These are phyloP conservation scores for Sebastes alutus DNA, from an alignment of 2,797 vertebrate genomes.

Conservation along the genomic window DNA sequence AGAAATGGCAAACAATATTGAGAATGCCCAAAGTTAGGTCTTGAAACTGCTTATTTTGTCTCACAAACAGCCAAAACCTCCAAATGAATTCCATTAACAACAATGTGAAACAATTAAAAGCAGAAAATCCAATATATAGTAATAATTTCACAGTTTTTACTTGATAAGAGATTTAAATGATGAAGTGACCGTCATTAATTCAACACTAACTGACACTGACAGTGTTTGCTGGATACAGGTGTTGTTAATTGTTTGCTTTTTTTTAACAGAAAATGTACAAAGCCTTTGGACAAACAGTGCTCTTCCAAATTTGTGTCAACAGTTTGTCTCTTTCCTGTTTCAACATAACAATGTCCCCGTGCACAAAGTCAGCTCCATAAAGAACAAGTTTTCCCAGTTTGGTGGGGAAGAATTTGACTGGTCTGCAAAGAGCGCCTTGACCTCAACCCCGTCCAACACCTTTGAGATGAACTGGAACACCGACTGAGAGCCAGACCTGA, in stretches of 20 bases:
- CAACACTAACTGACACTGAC: background rate
- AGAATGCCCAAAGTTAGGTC: background rate
- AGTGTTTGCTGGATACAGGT: background rate
- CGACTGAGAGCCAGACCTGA: background rate
- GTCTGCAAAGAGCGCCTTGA: background rate
- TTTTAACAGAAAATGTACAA: background rate
- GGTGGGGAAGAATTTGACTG: background rate
- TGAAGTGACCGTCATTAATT: background rate
- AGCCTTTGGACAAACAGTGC: background rate
- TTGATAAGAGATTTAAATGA: background rate
- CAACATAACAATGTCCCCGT: background rate
- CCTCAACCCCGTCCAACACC: background rate
- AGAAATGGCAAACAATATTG: background rate
- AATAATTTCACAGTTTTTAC: background rate
- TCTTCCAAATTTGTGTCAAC: background rate
- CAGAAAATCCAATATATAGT: background rate
- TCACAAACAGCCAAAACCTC: background rate
- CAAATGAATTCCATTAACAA: background rate
- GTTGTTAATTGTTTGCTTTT: background rate
- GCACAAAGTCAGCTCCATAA: background rate
- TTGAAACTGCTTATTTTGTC: background rate
- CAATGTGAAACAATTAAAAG: background rate
- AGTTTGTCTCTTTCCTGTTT: background rate
- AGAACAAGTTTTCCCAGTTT: background rate
- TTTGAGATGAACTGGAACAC: background rate